These are phyloP conservation scores for Campodea augens DNA, from an alignment of 1,140 invertebrate genomes.

Conservation along the genomic window DNA sequence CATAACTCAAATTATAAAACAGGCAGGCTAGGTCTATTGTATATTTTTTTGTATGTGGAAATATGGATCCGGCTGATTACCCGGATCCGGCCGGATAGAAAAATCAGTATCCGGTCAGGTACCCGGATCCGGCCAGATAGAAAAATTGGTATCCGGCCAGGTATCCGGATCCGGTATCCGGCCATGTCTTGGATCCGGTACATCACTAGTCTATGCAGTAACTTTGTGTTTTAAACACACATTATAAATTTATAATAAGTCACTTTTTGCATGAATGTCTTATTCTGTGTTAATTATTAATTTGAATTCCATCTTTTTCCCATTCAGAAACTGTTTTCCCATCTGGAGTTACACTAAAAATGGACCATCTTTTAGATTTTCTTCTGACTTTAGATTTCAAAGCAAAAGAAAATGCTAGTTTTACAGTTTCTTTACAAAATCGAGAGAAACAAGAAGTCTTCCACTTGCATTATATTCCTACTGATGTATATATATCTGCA, in stretches of 20 bases:
- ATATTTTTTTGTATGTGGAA: too few species aligned
- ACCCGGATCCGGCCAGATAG: too few species aligned
- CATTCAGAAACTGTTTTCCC: slow-evolving; percentile 31
- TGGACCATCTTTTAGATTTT: slow-evolving; percentile 54
- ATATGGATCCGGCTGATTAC: too few species aligned
- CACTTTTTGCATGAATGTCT: not conserved
- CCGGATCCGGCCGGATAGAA: too few species aligned
- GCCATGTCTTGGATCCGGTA: too few species aligned
- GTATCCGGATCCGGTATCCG: too few species aligned
- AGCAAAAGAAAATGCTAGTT: slow-evolving; percentile 51
- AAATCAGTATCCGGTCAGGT: too few species aligned
- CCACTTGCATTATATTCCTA: slow-evolving; percentile 64
- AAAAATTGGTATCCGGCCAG: too few species aligned
- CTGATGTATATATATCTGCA: slow-evolving; percentile 44
- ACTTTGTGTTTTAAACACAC: too few species aligned
- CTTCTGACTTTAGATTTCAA: slow-evolving; percentile 53
- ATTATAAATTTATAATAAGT: not conserved
- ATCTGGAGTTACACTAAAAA: slow-evolving; percentile 43
- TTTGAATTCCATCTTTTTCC: slow-evolving; percentile 9
- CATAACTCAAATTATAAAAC: too few species aligned
- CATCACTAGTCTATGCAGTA: too few species aligned
- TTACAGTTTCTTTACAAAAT: slow-evolving; percentile 56
- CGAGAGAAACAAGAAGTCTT: slow-evolving; percentile 54
- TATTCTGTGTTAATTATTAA: not conserved
- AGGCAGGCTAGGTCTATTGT: too few species aligned